Evolutionary conservation across 2,888 invertebrate species (phyloP), one percentile per base, ranked within the genome.

Genomic region (Lordiphosa fenestrarum): DNA sequence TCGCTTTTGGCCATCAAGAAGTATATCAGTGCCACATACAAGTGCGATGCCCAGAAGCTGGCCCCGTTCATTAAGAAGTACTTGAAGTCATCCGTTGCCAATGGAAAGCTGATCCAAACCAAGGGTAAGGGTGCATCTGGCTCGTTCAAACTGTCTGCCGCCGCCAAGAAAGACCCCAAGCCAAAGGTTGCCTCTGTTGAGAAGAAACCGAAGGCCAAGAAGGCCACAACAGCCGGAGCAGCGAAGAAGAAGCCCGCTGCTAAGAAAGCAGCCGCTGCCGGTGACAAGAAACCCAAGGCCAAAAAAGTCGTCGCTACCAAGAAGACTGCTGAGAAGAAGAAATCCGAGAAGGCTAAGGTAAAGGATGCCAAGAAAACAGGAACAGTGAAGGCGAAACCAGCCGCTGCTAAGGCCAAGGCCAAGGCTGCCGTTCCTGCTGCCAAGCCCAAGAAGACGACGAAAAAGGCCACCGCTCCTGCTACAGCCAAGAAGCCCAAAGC

Each of bases 11-110:
- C 72, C 40, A 73, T 73, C 5, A 73, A 73, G 42, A 72, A 72
- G 44, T 72, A 66, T 50, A 72, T 72, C 7, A 35, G 52, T 51
- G 63, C 73, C 42, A 70, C 73, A 39, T 73, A 73, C 42, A 70
- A 70, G 25, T 70, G 70, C 41, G 70, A 66, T 48, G 70, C 64
- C 35, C 67, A 70, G 35, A 66, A 71, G 41, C 44, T 71, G 36
- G 66, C 70, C 2, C 91, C 91, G 4, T 93, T 91, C 89, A 93
- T 94, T 75, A 92, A 91, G 69, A 92, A 91, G 63, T 92, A 91
- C 15, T 13, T 93, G 70, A 93, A 60, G 41, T 57, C 53, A 30
- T 92, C 92, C n/a, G 93, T 93, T 21, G 90, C 89, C 3, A 89
- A 90, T 42, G 91, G 92, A 13, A 84, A 87, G 12, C 80, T 92